A percentile compares a stretch with the other conserved stretches of the same genome.
These are phyloP conservation scores for Dipodomys stephensi DNA, from an alignment of 2,113 vertebrate species.

Conservation along the genomic window DNA sequence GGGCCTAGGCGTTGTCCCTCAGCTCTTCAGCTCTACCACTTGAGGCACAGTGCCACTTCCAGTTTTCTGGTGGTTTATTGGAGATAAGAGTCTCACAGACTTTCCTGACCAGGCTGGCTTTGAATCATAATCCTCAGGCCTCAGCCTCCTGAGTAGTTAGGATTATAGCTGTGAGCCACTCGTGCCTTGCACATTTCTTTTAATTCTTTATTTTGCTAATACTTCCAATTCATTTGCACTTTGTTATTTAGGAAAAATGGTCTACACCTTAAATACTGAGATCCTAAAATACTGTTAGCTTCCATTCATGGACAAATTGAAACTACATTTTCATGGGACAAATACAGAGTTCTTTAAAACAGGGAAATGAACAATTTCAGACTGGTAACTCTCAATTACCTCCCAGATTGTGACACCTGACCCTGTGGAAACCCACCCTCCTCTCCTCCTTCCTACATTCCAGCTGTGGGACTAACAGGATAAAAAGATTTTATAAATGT, in stretches of 20 bases:
- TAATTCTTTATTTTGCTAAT: constrained; percentile 29
- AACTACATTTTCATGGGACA: constrained; percentile 11
- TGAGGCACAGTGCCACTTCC: too few relatives aligned
- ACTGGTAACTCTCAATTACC: constrained; percentile 20
- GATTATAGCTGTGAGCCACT: too few relatives aligned
- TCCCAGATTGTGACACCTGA: constrained; percentile 26
- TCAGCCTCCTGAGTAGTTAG: too few relatives aligned
- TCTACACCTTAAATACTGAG: constrained; percentile 19
- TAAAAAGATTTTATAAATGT: constrained; percentile 27
- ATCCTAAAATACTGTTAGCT: constrained; percentile 14
- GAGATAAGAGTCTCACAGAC: too few relatives aligned
- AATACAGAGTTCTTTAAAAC: constrained; percentile 47
- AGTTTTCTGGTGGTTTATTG: too few relatives aligned
- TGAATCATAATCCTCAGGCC: too few relatives aligned
- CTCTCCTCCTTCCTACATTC: neutral
- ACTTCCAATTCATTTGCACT: constrained; percentile 15
- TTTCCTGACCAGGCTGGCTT: too few relatives aligned
- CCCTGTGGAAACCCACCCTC: too few relatives aligned
- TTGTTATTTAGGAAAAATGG: constrained; percentile 41
- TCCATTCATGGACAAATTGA: constrained; percentile 33
- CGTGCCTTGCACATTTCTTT: neutral
- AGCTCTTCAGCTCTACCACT: too few relatives aligned
- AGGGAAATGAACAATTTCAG: constrained; percentile 36
- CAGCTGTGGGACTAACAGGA: neutral
- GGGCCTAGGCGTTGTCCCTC: too few relatives aligned